Evolutionary conservation across 2,888 invertebrate genomes (phyloP), one percentile per base, ranked within the genome.

Genomic region (Caenorhabditis virilis): DNA sequence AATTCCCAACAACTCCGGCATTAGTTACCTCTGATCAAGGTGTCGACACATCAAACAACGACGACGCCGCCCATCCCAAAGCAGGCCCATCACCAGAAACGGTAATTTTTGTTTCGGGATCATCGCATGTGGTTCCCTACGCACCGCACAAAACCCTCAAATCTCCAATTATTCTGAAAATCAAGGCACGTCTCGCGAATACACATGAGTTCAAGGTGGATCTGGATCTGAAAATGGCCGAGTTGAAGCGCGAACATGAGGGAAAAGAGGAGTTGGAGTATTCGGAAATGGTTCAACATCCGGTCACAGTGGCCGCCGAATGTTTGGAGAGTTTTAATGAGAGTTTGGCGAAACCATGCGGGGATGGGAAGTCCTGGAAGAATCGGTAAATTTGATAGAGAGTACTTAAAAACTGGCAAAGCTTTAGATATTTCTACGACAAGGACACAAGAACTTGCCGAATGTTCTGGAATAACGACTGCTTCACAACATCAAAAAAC

Each of bases 381-480:
- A 72, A 72, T 35, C 51, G 72, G 64, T 72, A 15, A 48, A 16
- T 27, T 2, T 25, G 36, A 30, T 9, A 30, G 7, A 30, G 6
- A 6, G 13, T 9, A 30, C 30, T 30, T 9, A 30, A 30, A 30
- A 36, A 36, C 7, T 15, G n/a, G 5, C 20, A 43, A 26, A 13
- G 49, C 11, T 48, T 22, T 43, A 72, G 76, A 50, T 78, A 76
- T 50, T 77, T 51, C 56, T 79, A 68, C 49, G 75, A 78, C 45
- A 64, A 61, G n/a, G 65, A 69, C 26, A 47, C 58, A 9, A 58
- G 74, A 1, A 47, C 56, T 1, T 82, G 82, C 49, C 61, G 71
- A 41, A 76, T 78, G 76, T 83, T 77, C 60, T 82, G 82, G 82
- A 71, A 61, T 46, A 78, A 81, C 76, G 33, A 76, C 23, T 81